A percentile compares a stretch with the other conserved stretches of the same genome.
Conservation (phyloP, 2,797 vertebrate species). For the Otolemur crassicaudatus region DNA sequence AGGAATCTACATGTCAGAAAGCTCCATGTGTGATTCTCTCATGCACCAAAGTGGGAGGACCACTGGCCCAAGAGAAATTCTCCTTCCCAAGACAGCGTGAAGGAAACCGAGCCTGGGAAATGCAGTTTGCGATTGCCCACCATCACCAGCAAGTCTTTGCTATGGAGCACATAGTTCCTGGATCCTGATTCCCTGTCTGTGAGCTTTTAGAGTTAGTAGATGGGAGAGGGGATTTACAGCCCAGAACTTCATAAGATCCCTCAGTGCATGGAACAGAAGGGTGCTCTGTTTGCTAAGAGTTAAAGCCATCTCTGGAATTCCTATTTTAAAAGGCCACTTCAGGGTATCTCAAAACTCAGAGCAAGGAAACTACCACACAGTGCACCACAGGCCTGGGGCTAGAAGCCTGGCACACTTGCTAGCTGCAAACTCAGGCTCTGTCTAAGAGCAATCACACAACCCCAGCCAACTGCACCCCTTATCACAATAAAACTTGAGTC, state of each 20-base stretch:
- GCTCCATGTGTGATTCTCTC: not conserved
- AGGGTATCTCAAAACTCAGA: not conserved
- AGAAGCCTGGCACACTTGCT: accelerated
- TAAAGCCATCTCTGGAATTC: not conserved
- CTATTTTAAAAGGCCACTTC: not conserved
- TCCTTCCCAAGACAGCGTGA: not conserved
- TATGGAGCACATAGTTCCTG: no score
- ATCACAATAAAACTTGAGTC: not conserved
- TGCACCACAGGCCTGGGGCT: not conserved
- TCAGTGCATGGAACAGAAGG: not conserved
- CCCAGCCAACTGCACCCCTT: not conserved
- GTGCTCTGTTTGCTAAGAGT: not conserved
- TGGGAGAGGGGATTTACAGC: not conserved
- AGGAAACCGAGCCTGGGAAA: not conserved
- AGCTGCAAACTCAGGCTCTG: not conserved
- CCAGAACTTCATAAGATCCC: not conserved
- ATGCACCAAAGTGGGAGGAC: not conserved
- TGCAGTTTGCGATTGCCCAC: not conserved
- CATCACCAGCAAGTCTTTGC: not conserved
- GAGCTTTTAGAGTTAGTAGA: not conserved
- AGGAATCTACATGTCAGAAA: not conserved
- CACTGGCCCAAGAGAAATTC: accelerated
- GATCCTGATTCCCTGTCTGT: not conserved
- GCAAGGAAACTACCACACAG: not conserved
- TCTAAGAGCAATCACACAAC: not conserved